Base-by-base conservation (phyloP, 2,797 vertebrate species). In the Delichon dasypus region DNA sequence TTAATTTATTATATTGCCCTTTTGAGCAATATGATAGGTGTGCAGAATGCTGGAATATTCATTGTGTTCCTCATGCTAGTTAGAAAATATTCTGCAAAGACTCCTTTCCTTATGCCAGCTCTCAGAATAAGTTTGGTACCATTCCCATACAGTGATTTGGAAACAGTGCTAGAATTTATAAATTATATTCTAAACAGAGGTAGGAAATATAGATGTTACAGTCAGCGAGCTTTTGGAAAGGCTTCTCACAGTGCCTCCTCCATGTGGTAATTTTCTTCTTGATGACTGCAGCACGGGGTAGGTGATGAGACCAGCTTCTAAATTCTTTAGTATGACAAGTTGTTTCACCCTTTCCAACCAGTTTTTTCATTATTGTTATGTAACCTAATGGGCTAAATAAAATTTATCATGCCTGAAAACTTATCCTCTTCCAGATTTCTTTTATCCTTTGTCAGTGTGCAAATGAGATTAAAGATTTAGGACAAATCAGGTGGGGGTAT, bases 391-490 rank as follows among this genome's bases (percentile, higher is more conserved):
- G 34, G 26, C 53, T 86, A 64, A 81, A 55, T 70, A 42, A 90
- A 88, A 85, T 58, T 45, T 54, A n/a, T 77, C 48, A 38, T 72
- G 88, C 58, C 30, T 90, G 42, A 47, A 55, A 91, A 47, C 48
- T 54, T 65, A 53, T 10, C 32, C 27, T 58, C 53, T 82, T 80
- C 36, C 54, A 66, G 47, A 68, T 88, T 75, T 79, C 40, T 90
- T 87, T 89, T 55, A 82, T 94, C 84, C 70, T 86, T 74, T 91
- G 77, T 91, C 68, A 70, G 54, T 79, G 47, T 89, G 62, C 51
- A 90, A 45, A 91, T 85, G 74, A 90, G 93, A 96, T 96, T 95
- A 96, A 95, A 76, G 93, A 87, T 93, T 91, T 90, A 95, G 94
- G 91, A 53, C 83, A 70, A 94, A 94, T 94, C 68, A 92, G 89